Evolutionary conservation across 2,113 vertebrate genomes (phyloP).

Genomic region (Heloderma charlesbogerti): DNA sequence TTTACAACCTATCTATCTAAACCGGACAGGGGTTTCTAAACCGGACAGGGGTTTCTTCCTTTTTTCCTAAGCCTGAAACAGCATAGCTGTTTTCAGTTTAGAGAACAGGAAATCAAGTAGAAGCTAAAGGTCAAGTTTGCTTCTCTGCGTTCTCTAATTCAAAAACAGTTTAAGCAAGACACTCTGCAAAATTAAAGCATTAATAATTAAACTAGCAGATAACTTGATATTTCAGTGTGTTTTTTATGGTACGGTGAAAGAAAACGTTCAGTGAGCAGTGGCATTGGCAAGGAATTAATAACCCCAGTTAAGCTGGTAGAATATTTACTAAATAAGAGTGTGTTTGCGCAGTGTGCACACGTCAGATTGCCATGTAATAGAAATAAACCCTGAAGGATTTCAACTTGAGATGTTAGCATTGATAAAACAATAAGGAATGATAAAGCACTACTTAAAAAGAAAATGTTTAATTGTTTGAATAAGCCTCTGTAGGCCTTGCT

Average conservation of each 20-base stretch:
- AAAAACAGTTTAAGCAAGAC: neutral
- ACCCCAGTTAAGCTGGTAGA: neutral
- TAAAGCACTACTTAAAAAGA: neutral
- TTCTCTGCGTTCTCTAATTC: neutral
- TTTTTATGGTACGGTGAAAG: slow-evolving; percentile 3
- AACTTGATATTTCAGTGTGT: neutral
- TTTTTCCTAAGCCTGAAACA: neutral
- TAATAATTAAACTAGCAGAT: neutral
- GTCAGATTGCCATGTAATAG: neutral
- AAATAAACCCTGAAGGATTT: neutral
- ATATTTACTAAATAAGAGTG: neutral
- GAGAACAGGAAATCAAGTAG: neutral
- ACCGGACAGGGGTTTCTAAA: neutral
- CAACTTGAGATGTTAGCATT: neutral
- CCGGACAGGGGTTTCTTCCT: neutral
- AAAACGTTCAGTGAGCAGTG: neutral
- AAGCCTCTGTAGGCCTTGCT: neutral
- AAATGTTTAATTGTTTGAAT: neutral
- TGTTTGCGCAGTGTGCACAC: neutral
- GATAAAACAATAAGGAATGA: neutral
- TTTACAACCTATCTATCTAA: neutral
- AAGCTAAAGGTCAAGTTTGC: neutral
- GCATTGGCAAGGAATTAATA: neutral
- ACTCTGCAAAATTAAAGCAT: neutral
- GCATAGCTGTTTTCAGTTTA: neutral